Evolutionary conservation across 2,113 vertebrate genomes (phyloP).

Genomic region (Micronisus gabar): DNA sequence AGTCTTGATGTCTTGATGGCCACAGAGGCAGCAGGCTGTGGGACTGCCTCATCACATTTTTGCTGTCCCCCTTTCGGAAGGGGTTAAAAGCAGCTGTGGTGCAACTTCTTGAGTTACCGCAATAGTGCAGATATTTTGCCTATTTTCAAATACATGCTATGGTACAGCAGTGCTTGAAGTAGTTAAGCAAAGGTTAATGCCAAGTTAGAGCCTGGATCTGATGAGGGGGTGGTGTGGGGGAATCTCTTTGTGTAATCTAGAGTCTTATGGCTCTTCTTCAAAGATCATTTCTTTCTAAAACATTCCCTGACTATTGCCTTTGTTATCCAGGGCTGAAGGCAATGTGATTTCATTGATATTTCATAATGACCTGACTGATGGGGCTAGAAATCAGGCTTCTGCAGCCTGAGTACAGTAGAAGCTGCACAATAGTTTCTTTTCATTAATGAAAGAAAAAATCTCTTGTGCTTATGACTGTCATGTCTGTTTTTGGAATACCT

Average conservation of each 20-base stretch:
- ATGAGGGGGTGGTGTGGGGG: not conserved
- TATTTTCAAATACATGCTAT: not conserved
- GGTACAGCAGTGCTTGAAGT: not conserved
- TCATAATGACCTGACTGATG: conserved; percentile 22
- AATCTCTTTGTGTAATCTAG: not conserved
- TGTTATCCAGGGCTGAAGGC: not conserved
- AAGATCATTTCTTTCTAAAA: not conserved
- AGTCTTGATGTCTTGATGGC: not conserved
- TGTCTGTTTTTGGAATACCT: conserved; percentile 34
- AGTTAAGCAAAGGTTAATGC: not conserved
- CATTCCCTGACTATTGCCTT: not conserved
- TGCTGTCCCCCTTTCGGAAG: not conserved
- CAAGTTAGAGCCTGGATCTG: not conserved
- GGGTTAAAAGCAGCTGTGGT: not conserved
- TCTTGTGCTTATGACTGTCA: conserved; percentile 50
- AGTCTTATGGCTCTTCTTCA: not conserved
- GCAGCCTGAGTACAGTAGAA: conserved; percentile 41
- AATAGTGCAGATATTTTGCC: not conserved
- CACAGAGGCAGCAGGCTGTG: not conserved
- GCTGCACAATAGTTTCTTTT: conserved; percentile 59
- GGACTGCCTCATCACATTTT: not conserved
- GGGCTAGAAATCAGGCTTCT: conserved; percentile 48
- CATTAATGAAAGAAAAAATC: conserved; percentile 56
- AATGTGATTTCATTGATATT: conserved; percentile 47
- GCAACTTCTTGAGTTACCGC: not conserved